Conservation (phyloP, 1,140 invertebrate genomes). For the Cyrtorhinus lividipennis region DNA sequence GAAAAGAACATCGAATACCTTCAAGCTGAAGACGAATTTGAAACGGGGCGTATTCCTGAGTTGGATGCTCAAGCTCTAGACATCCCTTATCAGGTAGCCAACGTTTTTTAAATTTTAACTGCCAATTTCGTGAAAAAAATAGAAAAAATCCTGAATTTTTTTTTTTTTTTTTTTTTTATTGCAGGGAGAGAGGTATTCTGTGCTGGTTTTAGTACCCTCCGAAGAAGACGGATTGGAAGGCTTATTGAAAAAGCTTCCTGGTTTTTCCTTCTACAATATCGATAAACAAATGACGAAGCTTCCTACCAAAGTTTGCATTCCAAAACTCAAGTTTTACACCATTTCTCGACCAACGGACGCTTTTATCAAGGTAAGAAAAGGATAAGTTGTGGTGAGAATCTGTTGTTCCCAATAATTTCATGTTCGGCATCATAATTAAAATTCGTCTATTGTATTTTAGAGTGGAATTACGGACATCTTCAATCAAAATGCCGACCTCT, state of each 20-base stretch:
- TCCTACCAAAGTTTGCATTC: slow-evolving; percentile 12
- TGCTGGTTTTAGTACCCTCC: slow-evolving; percentile 4
- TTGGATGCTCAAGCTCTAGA: slow-evolving; percentile 40
- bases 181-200: slow-evolving; percentile 13
- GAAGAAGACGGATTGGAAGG: background rate
- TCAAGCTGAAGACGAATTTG: slow-evolving; percentile 37
- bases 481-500: slow-evolving; percentile 35
- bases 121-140: no score
- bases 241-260: background rate
- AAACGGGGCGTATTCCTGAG: slow-evolving; percentile 35
- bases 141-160: no score
- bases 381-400: background rate
- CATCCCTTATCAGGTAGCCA: slow-evolving; percentile 39
- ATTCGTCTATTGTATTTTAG: slow-evolving; percentile 27
- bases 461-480: slow-evolving; percentile 42
- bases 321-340: slow-evolving; percentile 18
- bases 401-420: background rate
- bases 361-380: slow-evolving; percentile 12
- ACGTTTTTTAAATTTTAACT: no score
- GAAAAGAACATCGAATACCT: slow-evolving; percentile 41
- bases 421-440: background rate
- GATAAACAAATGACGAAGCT: background rate
- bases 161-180: slow-evolving; percentile 3
- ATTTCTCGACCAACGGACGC: slow-evolving; percentile 15
- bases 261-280: slow-evolving; percentile 4